Evolutionary conservation across 2,797 vertebrate genomes (phyloP).

Genomic region (Melopsittacus undulatus): DNA sequence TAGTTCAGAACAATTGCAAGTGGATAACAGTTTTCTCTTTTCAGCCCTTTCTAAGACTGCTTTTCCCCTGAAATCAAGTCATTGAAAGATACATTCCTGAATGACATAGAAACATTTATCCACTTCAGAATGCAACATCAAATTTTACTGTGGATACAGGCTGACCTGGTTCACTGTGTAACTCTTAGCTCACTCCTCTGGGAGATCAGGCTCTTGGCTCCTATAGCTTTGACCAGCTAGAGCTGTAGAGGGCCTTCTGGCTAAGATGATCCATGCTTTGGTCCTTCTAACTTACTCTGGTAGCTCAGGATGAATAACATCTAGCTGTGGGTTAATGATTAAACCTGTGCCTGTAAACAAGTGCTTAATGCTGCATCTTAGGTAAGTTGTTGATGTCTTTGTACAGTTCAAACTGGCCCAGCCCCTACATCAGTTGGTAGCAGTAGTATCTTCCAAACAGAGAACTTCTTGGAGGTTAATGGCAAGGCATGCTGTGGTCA

Average conservation of each 20-base stretch:
- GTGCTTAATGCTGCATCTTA: background rate
- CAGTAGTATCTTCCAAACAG: background rate
- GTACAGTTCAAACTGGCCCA: background rate
- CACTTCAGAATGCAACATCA: background rate
- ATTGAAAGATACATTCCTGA: background rate
- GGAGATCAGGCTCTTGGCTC: background rate
- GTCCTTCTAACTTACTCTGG: background rate
- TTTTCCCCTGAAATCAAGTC: background rate
- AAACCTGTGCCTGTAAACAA: background rate
- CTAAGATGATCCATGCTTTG: background rate
- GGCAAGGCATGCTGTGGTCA: background rate
- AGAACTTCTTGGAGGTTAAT: background rate
- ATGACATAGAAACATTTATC: background rate
- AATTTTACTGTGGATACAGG: background rate
- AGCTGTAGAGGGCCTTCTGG: background rate
- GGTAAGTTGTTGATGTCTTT: background rate
- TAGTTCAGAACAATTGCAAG: background rate
- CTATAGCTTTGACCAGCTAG: accelerated
- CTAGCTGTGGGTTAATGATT: background rate
- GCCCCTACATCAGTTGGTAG: background rate
- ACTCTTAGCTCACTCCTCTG: background rate
- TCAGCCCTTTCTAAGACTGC: background rate
- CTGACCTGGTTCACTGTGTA: background rate
- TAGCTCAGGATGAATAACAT: background rate
- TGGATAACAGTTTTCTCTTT: background rate